Evolutionary conservation across 1,140 invertebrate genomes (phyloP).

Genomic region (Manduca sexta): DNA sequence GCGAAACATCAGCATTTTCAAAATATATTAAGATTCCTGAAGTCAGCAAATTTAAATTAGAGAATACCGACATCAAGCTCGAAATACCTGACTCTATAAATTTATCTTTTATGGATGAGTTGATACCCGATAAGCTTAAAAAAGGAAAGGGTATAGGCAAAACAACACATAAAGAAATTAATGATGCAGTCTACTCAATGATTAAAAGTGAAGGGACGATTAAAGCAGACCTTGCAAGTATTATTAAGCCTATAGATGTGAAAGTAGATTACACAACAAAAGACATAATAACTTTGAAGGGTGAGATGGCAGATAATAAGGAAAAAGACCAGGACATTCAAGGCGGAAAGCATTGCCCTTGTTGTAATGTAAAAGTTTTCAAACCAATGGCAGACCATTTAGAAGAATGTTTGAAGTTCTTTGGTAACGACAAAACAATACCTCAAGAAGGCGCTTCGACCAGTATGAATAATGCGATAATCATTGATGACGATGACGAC

Average conservation of each 20-base stretch:
- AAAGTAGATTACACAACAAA: no score
- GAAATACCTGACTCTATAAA: slow-evolving; percentile 2
- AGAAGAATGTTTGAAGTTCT: slow-evolving; percentile 74
- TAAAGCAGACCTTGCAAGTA: no score
- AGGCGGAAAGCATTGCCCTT: slow-evolving; percentile 68
- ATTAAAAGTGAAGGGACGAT: no score
- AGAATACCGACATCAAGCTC: slow-evolving; percentile 4
- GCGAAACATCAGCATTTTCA: neutral
- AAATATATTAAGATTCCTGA: slow-evolving; percentile 1
- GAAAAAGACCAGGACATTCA: neutral
- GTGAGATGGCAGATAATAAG: no score
- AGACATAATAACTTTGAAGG: no score
- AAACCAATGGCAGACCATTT: slow-evolving; percentile 76
- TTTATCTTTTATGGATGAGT: neutral
- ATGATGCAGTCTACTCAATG: no score
- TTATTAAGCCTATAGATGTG: no score
- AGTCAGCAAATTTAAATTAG: slow-evolving; percentile 13
- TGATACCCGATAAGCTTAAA: neutral
- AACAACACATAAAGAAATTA: no score
- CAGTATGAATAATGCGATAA: slow-evolving; percentile 36
- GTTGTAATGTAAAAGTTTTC: slow-evolving; percentile 74
- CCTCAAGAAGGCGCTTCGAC: slow-evolving; percentile 31
- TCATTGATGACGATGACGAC: slow-evolving; percentile 50
- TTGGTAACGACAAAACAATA: slow-evolving; percentile 36
- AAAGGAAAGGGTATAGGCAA: neutral